Base-by-base conservation (phyloP, 2,797 vertebrate species). In the Takifugu ocellatus region DNA sequence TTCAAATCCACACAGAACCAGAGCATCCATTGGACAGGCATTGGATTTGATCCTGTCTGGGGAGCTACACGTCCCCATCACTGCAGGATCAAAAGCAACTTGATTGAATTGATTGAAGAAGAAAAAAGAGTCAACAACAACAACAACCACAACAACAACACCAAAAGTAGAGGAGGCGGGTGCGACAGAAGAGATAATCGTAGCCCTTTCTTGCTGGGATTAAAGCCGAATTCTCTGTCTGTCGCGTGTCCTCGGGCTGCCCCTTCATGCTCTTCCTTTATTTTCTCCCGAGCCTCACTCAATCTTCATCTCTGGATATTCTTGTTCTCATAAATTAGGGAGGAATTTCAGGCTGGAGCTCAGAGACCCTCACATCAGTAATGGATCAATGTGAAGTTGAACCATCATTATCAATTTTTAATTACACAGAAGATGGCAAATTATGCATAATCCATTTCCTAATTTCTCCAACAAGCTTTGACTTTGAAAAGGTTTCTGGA, bases 41-140 rank as follows among this genome's bases (percentile, higher is more conserved):
- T 85, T 84, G 64, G 64, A 72, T 74, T 59, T 77, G 75, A 79
- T 72, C 84, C 71, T 62, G 75, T 83, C 79, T 68, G 67, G 60
- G 66, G 68, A 48, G 54, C 26, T 64, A 63, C 5, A 29, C 45
- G 0, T 59, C 54, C 56, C 54, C 42, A 56, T 47, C 61, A 57
- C 61, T 6, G 12, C 62, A 48, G 59, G 63, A 33, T 66, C 66
- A 59, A 70, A 74, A 60, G 59, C 77, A 66, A 67, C 73, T 59
- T 71, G 71, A 85, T 79, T 81, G 51, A 66, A 79, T 73, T 62
- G 46, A 48, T 67, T 25, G 36, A 14, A 12, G 36, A 3, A 54
- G 43, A 54, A 26, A 54, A 48, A 29, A 59, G 48, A n/a, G 68
- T 56, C 43, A 47, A 29, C 2, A 45, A 24, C 56, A 36, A 27